Base-by-base conservation (phyloP, 2,888 invertebrate genomes). In the Operophtera brumata region DNA sequence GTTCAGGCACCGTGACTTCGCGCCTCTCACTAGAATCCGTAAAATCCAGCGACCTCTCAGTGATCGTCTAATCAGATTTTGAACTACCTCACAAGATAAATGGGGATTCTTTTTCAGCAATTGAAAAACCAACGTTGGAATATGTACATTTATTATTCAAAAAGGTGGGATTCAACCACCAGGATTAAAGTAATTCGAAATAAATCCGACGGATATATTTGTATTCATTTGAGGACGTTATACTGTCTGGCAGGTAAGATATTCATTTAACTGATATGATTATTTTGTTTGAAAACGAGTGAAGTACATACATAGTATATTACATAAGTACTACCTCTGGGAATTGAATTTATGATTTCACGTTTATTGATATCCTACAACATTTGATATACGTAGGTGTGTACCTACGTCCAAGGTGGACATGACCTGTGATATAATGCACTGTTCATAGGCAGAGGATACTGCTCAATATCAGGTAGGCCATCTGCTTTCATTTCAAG, bases 11-110 rank as follows among this genome's bases (percentile, higher is more conserved):
- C 64, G 57, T 54, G 66, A 70, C 69, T 73, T 70, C 63, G 57
- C 70, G 67, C 70, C 62, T 69, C 64, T 57, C 61, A 57, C 60
- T 69, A 62, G 73, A 80, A 78, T 78, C 74, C 75, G 66, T 73
- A 75, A 78, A 81, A 76, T 76, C 73, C 73, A 67, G 65, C 70
- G 72, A 73, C 71, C 67, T 65, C 68, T 64, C 67, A 67, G 66
- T 64, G 77, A 80, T 78, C 77, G 71, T 67, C 78, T 81, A 81
- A 83, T 80, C 81, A 76, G 78, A 81, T 81, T 73, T 65, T 63
- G 70, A 75, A 80, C 74, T 80, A 77, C 78, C 78, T 74, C 66
- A 62, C 57, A 75, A 80, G 79, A 84, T 82, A 83, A 82, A 85
- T 81, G 79, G 77, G 72, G 67, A 82, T 79, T 79, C 76, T 70